A percentile compares a stretch with the other conserved stretches of the same genome.
Conservation (phyloP, 2,888 invertebrate species). For the Argyresthia albistria region DNA sequence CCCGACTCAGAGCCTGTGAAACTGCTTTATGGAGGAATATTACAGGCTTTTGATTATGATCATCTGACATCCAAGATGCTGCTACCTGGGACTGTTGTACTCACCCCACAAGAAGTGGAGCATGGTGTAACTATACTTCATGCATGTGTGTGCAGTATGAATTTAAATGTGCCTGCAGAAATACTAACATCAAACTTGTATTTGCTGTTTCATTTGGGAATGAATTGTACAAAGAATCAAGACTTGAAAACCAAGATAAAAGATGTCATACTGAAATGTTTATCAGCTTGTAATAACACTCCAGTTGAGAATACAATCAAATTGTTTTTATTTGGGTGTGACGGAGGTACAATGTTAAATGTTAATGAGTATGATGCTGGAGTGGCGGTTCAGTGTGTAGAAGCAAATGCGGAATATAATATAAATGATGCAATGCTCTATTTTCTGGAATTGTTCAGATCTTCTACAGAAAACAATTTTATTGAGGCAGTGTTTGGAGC, state of each 20-base stretch:
- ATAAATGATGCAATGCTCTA: slow-evolving; percentile 32
- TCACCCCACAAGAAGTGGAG: slow-evolving; percentile 46
- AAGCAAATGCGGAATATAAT: slow-evolving; percentile 16
- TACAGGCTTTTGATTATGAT: slow-evolving; percentile 34
- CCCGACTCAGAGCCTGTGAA: slow-evolving; percentile 41
- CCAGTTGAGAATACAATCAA: slow-evolving; percentile 24
- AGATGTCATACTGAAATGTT: slow-evolving; percentile 38
- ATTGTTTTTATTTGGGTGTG: slow-evolving; percentile 33
- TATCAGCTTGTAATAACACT: slow-evolving; percentile 29
- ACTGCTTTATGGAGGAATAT: slow-evolving; percentile 28
- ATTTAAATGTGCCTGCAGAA: slow-evolving; percentile 36
- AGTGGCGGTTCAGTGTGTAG: slow-evolving; percentile 35
- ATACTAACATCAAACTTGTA: slow-evolving; percentile 47
- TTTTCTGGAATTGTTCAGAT: slow-evolving; percentile 38
- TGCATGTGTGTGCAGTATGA: slow-evolving; percentile 34
- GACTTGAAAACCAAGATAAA: slow-evolving; percentile 39
- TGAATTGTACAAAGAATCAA: slow-evolving; percentile 36
- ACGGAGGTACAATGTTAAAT: slow-evolving; percentile 14
- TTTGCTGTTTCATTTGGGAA: slow-evolving; percentile 51
- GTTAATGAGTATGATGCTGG: slow-evolving; percentile 53
- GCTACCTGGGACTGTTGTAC: slow-evolving; percentile 44
- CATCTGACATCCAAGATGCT: slow-evolving; percentile 19
- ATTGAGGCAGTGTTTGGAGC: slow-evolving; percentile 35
- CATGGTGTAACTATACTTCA: slow-evolving; percentile 43
- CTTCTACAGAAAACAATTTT: slow-evolving; percentile 23